Conservation (phyloP, 1,140 invertebrate genomes). For the Meteorus sp. region DNA sequence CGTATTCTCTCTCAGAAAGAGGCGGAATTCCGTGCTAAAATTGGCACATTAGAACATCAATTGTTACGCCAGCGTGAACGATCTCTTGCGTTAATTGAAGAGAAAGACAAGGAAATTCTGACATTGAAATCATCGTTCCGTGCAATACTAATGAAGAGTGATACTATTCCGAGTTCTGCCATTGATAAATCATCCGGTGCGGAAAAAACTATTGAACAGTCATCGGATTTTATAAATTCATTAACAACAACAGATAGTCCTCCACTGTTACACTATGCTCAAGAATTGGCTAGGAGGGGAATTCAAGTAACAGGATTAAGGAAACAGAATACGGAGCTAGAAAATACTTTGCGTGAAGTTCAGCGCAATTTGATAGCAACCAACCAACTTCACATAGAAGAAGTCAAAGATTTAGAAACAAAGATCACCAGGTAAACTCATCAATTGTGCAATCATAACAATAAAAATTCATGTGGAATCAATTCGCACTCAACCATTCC, state of each 20-base stretch:
- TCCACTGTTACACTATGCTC: slow-evolving; percentile 81
- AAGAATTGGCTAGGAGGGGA: slow-evolving; percentile 80
- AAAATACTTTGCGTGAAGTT: slow-evolving; percentile 68
- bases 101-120: slow-evolving; percentile 79
- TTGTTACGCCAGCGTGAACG: slow-evolving; percentile 77
- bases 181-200: slow-evolving; percentile 18
- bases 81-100: slow-evolving; percentile 74
- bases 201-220: slow-evolving; percentile 29
- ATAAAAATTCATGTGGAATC: slow-evolving; percentile 19
- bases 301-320: slow-evolving; percentile 75
- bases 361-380: slow-evolving; percentile 62
- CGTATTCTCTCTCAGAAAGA: slow-evolving; percentile 49
- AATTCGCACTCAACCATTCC: slow-evolving; percentile 15
- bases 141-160: slow-evolving; percentile 53
- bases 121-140: slow-evolving; percentile 66
- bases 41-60: slow-evolving; percentile 71
- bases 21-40: slow-evolving; percentile 62
- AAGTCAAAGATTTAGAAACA: slow-evolving; percentile 60
- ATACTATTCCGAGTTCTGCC: slow-evolving; percentile 8
- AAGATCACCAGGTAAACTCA: slow-evolving; percentile 54
- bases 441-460: background rate
- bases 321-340: slow-evolving; percentile 72
- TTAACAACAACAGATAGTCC: slow-evolving; percentile 58
- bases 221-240: slow-evolving; percentile 45
- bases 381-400: slow-evolving; percentile 63